Conservation (phyloP, 2,113 vertebrate genomes). For the Chlamydotis undulata region DNA sequence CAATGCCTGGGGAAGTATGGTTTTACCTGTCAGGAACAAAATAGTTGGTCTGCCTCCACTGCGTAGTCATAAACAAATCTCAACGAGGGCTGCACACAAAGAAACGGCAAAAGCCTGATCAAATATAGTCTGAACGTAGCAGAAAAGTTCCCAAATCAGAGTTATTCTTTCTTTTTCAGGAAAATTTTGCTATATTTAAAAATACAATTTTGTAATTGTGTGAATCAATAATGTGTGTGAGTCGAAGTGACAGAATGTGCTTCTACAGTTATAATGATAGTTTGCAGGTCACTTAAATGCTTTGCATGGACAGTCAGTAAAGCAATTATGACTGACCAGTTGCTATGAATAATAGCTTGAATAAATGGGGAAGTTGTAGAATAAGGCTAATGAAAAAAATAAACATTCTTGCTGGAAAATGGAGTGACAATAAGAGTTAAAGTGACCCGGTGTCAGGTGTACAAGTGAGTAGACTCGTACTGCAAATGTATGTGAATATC, state of each 20-base stretch:
- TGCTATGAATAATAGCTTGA: not conserved
- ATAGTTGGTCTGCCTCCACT: slow-evolving; percentile 6
- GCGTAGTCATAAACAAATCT: not conserved
- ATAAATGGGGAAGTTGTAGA: not conserved
- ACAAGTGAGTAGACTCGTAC: not conserved
- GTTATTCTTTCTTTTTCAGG: not conserved
- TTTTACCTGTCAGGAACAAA: slow-evolving; percentile 26
- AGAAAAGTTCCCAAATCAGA: not conserved
- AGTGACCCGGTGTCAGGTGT: not conserved
- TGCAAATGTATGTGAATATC: not conserved
- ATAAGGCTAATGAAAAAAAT: slow-evolving; percentile 25
- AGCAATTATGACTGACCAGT: not conserved
- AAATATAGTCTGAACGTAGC: not conserved
- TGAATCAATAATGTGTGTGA: not conserved
- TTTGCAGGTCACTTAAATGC: not conserved
- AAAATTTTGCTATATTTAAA: not conserved
- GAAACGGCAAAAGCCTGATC: not conserved
- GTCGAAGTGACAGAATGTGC: not conserved
- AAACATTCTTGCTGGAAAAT: not conserved
- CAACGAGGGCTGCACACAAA: not conserved
- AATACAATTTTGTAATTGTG: not conserved
- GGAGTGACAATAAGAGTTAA: not conserved
- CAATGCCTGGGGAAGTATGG: slow-evolving; percentile 20
- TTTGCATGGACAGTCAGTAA: not conserved
- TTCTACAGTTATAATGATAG: not conserved